A percentile compares a stretch with the other conserved stretches of the same genome.
Evolutionary conservation across 37 sponge, comb jelly and placozoan species (phyloP).

Genomic region (Aphrocallistes beatrix): DNA sequence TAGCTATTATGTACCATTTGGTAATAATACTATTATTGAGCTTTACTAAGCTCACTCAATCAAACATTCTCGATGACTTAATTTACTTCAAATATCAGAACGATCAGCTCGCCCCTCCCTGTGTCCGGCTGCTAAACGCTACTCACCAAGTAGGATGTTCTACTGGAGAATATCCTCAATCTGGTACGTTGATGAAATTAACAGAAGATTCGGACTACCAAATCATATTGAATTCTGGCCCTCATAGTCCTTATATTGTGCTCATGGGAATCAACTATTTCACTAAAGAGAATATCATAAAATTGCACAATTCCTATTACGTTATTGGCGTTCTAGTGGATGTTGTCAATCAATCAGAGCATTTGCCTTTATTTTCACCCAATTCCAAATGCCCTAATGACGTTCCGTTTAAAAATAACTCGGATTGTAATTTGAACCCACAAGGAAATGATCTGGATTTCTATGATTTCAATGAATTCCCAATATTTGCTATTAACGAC

Average conservation of each 20-base stretch:
- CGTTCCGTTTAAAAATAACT: background rate
- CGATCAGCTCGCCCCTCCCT: background rate
- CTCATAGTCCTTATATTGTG: background rate
- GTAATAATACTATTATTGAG: background rate
- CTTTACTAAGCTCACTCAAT: background rate
- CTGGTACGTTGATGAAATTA: background rate
- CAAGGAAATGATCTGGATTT: background rate
- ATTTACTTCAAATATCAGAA: background rate
- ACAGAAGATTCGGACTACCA: background rate
- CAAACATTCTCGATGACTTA: background rate
- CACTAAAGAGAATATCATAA: background rate
- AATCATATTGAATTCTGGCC: background rate
- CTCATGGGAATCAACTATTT: background rate
- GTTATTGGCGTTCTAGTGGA: background rate
- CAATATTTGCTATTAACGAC: background rate
- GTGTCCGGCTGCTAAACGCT: background rate
- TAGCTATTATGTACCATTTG: slow-evolving; percentile 6
- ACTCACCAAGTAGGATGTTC: background rate
- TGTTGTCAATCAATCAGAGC: background rate
- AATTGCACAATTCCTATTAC: background rate
- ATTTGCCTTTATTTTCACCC: background rate
- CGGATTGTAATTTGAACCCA: background rate
- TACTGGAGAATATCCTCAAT: background rate
- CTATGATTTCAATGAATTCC: background rate
- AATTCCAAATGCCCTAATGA: background rate